phyloP scores from a whole-genome alignment of 2,113 vertebrate species.

The Vidua chalybeata region DNA sequence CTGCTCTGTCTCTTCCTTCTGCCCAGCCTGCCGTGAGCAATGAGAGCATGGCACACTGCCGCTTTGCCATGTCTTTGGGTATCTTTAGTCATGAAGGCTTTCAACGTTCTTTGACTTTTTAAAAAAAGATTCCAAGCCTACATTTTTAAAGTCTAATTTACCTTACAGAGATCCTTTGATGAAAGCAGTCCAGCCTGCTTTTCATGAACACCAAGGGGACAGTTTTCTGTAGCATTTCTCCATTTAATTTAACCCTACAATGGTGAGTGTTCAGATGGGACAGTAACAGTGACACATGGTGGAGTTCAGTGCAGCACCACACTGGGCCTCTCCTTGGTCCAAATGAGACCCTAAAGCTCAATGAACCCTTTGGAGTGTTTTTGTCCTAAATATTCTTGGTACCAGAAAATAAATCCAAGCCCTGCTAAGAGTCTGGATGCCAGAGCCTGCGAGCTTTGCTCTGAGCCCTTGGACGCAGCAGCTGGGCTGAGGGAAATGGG shows the following conservation, averaged over 20 bases:
- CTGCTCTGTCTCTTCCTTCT: neutral
- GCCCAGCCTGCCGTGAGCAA: conserved; percentile 22
- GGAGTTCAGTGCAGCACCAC: neutral
- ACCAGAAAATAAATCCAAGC: neutral
- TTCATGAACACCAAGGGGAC: neutral
- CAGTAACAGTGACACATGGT: rapidly evolving
- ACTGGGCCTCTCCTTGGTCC: neutral
- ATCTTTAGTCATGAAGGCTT: conserved; percentile 18
- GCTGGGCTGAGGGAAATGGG: neutral
- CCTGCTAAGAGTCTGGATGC: neutral
- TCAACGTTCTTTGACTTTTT: neutral
- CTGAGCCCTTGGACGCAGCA: rapidly evolving
- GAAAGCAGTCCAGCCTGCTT: neutral
- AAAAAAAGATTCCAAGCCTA: neutral
- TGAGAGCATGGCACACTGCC: conserved; percentile 5
- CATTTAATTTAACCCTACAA: neutral
- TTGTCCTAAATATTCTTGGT: neutral
- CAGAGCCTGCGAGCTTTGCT: neutral
- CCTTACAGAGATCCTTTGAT: neutral
- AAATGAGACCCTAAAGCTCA: neutral
- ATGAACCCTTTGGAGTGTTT: neutral
- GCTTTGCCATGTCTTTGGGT: conserved; percentile 17
- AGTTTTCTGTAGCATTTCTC: neutral
- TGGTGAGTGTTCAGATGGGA: neutral
- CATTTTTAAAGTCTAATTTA: conserved; percentile 23